These are phyloP conservation scores for Meteorus cinctellus DNA, from an alignment of 2,888 invertebrate species.

Conservation along the genomic window DNA sequence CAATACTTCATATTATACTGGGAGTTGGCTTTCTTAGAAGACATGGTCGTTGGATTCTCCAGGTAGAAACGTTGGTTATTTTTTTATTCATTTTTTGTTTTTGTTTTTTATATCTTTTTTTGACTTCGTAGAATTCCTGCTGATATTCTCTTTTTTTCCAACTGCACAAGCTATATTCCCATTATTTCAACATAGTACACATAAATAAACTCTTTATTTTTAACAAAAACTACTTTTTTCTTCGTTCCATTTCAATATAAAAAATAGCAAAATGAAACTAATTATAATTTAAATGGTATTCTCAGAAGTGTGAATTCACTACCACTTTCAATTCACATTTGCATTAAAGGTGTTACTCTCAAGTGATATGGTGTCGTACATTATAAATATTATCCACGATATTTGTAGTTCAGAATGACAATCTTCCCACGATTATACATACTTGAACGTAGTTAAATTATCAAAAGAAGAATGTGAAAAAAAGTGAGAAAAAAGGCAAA, in stretches of 20 bases:
- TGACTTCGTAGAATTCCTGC: constrained; percentile 18
- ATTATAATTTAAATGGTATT: not conserved
- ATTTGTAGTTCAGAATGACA: constrained; percentile 7
- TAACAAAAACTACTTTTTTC: not conserved
- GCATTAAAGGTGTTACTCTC: not conserved
- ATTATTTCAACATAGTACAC: constrained; percentile 7
- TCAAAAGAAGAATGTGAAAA: constrained; percentile 42
- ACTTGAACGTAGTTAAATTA: constrained; percentile 47
- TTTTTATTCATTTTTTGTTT: not conserved
- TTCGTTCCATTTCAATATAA: not conserved
- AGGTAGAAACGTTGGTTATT: constrained; percentile 12
- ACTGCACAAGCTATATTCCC: constrained; percentile 29
- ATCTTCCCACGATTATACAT: constrained; percentile 53
- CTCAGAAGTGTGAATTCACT: not conserved
- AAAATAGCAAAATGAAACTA: not conserved
- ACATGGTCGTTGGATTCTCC: constrained; percentile 34
- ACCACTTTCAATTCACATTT: not conserved
- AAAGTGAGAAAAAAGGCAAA: constrained; percentile 38
- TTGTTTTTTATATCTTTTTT: constrained; percentile 12
- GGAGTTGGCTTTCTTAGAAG: constrained; percentile 28
- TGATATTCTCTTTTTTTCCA: not conserved
- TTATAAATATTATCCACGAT: not conserved
- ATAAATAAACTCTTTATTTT: constrained; percentile 6
- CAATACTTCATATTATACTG: constrained; percentile 27
- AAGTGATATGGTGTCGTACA: not conserved